These are phyloP conservation scores for Athalia rosae DNA, from an alignment of 2,888 invertebrate species.

Conservation along the genomic window DNA sequence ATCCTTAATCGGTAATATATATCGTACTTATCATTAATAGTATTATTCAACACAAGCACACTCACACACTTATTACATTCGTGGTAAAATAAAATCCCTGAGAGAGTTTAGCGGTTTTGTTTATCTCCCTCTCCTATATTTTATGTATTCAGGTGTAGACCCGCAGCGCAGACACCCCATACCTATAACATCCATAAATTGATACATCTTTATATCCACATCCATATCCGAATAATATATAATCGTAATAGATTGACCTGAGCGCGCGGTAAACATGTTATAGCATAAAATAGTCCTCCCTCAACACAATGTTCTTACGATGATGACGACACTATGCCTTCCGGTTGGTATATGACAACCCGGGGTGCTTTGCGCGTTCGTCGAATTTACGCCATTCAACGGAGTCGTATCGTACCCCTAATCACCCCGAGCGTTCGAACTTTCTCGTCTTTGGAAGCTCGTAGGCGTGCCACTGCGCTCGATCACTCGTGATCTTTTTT, in stretches of 20 bases:
- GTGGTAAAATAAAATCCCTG: slow-evolving; percentile 71
- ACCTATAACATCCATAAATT: neutral
- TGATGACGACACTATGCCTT: neutral
- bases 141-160: neutral
- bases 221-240: neutral
- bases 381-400: no score
- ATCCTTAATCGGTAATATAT: slow-evolving; percentile 63
- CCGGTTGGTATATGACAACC: neutral
- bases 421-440: neutral
- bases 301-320: neutral
- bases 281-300: slow-evolving; percentile 6
- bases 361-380: neutral
- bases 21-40: slow-evolving; percentile 69
- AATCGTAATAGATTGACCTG: neutral
- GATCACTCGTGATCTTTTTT: no score
- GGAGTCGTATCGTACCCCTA: no score
- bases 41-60: slow-evolving; percentile 71
- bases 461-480: no score
- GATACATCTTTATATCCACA: slow-evolving; percentile 4
- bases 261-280: neutral
- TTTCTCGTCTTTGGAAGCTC: no score
- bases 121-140: slow-evolving; percentile 32
- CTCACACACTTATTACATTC: slow-evolving; percentile 71
- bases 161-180: neutral
- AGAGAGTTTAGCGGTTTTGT: slow-evolving; percentile 65